Evolutionary conservation across 1,140 invertebrate species (phyloP), one percentile per base, ranked within the genome.

Genomic region (Drepana arcuata): DNA sequence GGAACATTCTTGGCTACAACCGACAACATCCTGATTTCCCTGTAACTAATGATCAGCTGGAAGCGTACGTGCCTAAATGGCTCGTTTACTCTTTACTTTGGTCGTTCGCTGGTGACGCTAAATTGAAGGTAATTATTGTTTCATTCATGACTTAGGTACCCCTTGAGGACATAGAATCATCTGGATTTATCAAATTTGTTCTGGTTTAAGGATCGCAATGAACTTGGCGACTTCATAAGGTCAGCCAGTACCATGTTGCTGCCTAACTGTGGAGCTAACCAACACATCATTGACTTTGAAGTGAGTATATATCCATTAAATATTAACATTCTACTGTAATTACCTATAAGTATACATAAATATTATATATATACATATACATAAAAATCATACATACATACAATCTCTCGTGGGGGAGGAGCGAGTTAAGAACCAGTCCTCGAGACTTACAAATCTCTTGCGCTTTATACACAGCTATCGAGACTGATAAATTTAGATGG

Each of bases 101-200:
- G 98, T 97, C 97, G 40, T 99, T 99, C 66, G 91, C 96, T 41
- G 98, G 98, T 25, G 98, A 99, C 85, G 95, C 96, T 7, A 98
- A 97, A 83, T 85, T 99, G 2, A 99, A 99, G 86, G 93, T 95
- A 53, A n/a, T 28, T 0, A 5, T 34, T 27, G 28, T 25, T 2
- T 9, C 7, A 25, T 35, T 7, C 16, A 2, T 3, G 25, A 35
- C 16, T 26, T 15, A 2, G 14, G 13, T 27, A 6, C 13, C 15
- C 28, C 33, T 42, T 13, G 16, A 46, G 14, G 1, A 25, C 34
- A 27, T 7, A 23, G 12, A 40, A 26, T 21, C 4, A 4, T 21
- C 9, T 21, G 9, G 18, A 5, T 21, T 9, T 21, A 21, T 9
- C 4, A 21, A 5, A 30, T 10, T 14, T 21, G 18, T 27, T 50